Evolutionary conservation across 2,113 vertebrate species (phyloP).

Genomic region (Aegypius monachus): DNA sequence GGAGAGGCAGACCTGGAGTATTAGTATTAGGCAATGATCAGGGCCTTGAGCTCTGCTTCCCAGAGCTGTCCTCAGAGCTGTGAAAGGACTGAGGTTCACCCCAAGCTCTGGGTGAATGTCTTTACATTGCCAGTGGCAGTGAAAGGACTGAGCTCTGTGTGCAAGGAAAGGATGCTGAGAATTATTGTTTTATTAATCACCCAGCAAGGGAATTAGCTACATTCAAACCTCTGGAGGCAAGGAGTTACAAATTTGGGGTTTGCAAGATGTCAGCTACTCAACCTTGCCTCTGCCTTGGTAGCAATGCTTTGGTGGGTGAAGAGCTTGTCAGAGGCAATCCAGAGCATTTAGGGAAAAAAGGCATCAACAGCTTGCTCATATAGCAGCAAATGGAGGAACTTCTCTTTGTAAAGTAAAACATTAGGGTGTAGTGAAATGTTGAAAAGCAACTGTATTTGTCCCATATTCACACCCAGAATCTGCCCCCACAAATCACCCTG

Average conservation of each 20-base stretch:
- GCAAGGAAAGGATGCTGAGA: neutral
- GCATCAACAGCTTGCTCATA: neutral
- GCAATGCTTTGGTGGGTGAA: neutral
- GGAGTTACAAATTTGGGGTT: neutral
- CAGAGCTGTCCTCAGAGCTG: neutral
- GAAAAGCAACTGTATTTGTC: neutral
- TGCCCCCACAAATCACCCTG: neutral
- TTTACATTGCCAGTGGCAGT: neutral
- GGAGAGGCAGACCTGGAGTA: neutral
- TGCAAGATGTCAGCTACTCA: neutral
- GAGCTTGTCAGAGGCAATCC: neutral
- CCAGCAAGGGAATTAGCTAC: neutral
- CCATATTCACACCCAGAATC: neutral
- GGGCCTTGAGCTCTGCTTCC: neutral
- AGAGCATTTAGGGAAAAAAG: neutral
- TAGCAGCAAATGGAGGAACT: neutral
- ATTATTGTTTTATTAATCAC: neutral
- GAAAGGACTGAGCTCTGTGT: neutral
- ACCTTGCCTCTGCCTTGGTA: neutral
- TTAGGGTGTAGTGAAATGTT: neutral
- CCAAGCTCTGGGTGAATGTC: fast-evolving
- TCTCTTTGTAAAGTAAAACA: neutral
- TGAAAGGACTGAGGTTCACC: neutral
- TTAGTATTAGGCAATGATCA: neutral
- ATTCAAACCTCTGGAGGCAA: neutral